Conservation (phyloP, 2,797 vertebrate genomes). For the Coluber constrictor region DNA sequence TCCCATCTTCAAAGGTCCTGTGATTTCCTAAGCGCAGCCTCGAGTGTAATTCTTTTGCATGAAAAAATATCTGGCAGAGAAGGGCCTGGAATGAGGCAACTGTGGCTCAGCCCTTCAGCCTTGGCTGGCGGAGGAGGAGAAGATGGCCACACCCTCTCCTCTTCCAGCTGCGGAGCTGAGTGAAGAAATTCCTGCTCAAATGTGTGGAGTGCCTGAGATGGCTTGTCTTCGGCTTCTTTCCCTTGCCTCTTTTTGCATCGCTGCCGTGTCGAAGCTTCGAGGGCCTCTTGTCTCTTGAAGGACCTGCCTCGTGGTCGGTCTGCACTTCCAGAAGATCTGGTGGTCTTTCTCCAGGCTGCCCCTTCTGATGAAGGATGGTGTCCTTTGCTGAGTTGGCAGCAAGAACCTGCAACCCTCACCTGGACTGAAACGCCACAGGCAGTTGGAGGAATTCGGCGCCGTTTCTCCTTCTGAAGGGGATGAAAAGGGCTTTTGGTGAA, state of each 20-base stretch:
- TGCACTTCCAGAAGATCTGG: neutral
- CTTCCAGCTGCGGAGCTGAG: conserved; percentile 56
- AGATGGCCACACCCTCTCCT: conserved; percentile 55
- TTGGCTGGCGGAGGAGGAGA: neutral
- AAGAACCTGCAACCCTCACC: neutral
- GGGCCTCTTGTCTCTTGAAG: accelerated
- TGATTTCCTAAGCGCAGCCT: neutral
- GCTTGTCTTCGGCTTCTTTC: neutral
- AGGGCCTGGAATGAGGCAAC: neutral
- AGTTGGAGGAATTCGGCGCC: neutral
- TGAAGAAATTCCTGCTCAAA: conserved; percentile 35
- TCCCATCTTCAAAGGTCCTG: neutral
- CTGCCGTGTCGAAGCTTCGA: too few species aligned
- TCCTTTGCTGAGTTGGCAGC: neutral
- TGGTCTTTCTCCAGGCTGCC: too few species aligned
- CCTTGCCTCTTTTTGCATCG: conserved; percentile 6
- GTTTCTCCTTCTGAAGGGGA: neutral
- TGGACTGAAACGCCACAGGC: neutral
- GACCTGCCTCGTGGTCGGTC: neutral
- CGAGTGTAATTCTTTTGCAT: neutral
- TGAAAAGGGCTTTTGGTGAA: accelerated
- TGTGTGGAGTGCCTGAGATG: conserved; percentile 4
- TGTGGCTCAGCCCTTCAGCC: neutral
- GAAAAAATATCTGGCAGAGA: neutral
- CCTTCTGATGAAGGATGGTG: neutral